These are phyloP conservation scores for Propithecus deckenii DNA, from an alignment of 2,797 vertebrate species.

Conservation along the genomic window DNA sequence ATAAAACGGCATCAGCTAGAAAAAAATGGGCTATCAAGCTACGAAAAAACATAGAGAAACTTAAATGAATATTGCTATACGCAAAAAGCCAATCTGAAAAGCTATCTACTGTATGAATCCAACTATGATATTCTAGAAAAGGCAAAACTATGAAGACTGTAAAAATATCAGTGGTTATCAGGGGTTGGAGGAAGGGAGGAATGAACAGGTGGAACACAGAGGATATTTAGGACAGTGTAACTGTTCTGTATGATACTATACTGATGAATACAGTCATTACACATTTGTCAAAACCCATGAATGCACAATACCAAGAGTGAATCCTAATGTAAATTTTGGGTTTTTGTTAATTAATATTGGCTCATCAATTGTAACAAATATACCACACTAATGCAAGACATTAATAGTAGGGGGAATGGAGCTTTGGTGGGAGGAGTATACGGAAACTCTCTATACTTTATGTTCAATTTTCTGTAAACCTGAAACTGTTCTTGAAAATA, in stretches of 20 bases:
- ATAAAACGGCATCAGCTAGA: not conserved
- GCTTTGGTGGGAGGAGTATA: fast-evolving
- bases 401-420: not conserved
- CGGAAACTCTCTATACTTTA: not conserved
- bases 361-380: not conserved
- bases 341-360: not conserved
- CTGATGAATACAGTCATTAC: not conserved
- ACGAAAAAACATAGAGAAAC: not conserved
- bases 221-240: not conserved
- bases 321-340: not conserved
- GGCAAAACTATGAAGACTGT: not conserved
- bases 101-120: not conserved
- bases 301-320: not conserved
- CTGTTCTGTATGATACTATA: not conserved
- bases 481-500: not conserved
- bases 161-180: not conserved
- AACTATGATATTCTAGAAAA: not conserved
- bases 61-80: not conserved
- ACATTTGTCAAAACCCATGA: not conserved
- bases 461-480: not conserved
- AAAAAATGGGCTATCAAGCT: not conserved
- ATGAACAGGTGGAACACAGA: not conserved
- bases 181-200: not conserved
- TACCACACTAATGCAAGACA: not conserved
- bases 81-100: not conserved